Evolutionary conservation across 2,797 vertebrate species (phyloP).

Genomic region (Ptychobarbus kaznakovi): DNA sequence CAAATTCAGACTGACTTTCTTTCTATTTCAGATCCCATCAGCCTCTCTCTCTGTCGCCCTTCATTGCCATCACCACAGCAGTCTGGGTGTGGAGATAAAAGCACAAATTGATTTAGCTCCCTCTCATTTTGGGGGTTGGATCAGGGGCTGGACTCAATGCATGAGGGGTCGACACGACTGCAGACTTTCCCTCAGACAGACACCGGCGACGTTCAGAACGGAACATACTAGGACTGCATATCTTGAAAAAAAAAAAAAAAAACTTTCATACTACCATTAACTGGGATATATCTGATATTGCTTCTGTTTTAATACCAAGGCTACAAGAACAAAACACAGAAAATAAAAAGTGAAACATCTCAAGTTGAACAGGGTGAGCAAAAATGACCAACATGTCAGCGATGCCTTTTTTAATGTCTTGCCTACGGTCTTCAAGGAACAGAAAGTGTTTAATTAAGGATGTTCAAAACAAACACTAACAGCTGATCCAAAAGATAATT

Average conservation of each 20-base stretch:
- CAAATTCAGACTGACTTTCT: constrained; percentile 55
- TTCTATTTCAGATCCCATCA: constrained; percentile 40
- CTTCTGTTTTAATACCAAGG: neutral
- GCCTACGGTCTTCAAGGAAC: neutral
- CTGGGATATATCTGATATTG: too few relatives aligned
- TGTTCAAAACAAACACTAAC: neutral
- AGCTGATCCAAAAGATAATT: neutral
- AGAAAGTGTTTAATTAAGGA: neutral
- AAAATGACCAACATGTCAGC: neutral
- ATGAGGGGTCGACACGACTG: constrained; percentile 51
- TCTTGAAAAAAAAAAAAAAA: neutral
- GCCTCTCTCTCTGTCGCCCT: constrained; percentile 39
- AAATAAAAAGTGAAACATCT: neutral
- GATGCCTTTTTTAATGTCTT: neutral
- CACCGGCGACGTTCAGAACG: neutral
- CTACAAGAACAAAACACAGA: neutral
- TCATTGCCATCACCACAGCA: constrained; percentile 38
- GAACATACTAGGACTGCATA: neutral
- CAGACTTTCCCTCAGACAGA: constrained; percentile 32
- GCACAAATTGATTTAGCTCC: constrained; percentile 59
- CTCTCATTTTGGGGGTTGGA: constrained; percentile 48
- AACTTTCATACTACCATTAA: too few relatives aligned
- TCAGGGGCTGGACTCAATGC: constrained; percentile 61
- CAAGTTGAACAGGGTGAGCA: neutral
- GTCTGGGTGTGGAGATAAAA: constrained; percentile 68